These are phyloP conservation scores for Cabera pusaria DNA, from an alignment of 2,888 invertebrate species.

Conservation along the genomic window DNA sequence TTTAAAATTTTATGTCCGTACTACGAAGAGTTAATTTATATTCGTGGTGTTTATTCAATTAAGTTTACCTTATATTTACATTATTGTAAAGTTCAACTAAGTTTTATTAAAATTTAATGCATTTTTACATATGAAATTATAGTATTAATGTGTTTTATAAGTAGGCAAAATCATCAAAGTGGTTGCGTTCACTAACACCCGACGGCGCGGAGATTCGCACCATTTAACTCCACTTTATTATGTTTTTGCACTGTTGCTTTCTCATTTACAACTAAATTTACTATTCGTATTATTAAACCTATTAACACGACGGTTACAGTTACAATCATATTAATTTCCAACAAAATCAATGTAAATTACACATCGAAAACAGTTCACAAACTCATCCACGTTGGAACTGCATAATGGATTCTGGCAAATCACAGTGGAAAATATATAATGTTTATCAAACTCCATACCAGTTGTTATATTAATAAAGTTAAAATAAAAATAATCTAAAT, in stretches of 20 bases:
- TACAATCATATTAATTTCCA: constrained; percentile 3
- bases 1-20: too few species aligned
- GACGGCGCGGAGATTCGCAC: constrained; percentile 5
- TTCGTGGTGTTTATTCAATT: too few species aligned
- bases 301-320: too few species aligned
- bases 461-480: background rate
- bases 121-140: too few species aligned
- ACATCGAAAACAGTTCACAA: background rate
- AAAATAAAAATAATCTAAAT: constrained; percentile 6
- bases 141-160: too few species aligned
- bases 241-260: background rate
- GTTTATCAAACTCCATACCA: constrained; percentile 1
- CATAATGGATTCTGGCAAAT: constrained; percentile 4
- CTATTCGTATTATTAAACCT: background rate
- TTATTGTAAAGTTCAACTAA: too few species aligned
- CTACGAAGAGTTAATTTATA: too few species aligned
- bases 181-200: too few species aligned
- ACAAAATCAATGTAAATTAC: constrained; percentile 8
- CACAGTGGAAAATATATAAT: constrained; percentile 1
- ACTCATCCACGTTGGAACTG: constrained; percentile 1
- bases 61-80: too few species aligned
- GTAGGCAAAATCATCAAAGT: too few species aligned
- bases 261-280: background rate
- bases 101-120: too few species aligned
- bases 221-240: background rate